These are phyloP conservation scores for Tetanocera ferruginea DNA, from an alignment of 2,888 invertebrate genomes.

Conservation along the genomic window DNA sequence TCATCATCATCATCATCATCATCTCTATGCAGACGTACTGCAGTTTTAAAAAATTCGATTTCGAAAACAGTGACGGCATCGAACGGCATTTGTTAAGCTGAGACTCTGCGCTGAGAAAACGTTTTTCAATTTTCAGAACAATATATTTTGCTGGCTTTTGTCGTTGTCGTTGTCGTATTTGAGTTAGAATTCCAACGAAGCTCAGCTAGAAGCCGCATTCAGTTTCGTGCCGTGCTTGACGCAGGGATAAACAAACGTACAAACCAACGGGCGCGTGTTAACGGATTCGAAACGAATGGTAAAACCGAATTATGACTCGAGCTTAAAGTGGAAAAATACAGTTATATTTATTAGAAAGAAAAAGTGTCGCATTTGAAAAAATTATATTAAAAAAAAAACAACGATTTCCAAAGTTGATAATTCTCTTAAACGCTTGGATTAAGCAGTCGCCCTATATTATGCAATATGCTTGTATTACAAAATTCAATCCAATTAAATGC, in stretches of 20 bases:
- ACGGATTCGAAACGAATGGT: no score
- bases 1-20: not conserved
- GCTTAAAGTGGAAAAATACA: no score
- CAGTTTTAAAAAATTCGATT: not conserved
- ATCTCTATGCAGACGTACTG: not conserved
- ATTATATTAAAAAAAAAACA: no score
- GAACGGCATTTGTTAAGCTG: not conserved
- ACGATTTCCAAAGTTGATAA: no score
- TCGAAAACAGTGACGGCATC: not conserved
- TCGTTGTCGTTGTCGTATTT: not conserved
- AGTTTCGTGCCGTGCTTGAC: slow-evolving; percentile 57
- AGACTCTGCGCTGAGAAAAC: slow-evolving; percentile 12
- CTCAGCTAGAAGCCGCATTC: slow-evolving; percentile 56
- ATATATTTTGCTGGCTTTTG: not conserved
- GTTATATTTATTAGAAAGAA: no score
- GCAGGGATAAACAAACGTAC: slow-evolving; percentile 30
- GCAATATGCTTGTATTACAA: no score
- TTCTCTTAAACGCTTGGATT: no score
- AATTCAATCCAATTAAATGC: no score
- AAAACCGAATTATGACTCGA: no score
- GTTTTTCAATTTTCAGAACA: slow-evolving; percentile 1
- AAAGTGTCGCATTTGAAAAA: no score
- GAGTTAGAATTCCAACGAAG: not conserved
- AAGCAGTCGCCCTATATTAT: no score
- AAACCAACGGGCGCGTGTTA: not conserved